These are phyloP conservation scores for Metacarcinus magister DNA, from an alignment of 2,888 invertebrate species.

Conservation along the genomic window DNA sequence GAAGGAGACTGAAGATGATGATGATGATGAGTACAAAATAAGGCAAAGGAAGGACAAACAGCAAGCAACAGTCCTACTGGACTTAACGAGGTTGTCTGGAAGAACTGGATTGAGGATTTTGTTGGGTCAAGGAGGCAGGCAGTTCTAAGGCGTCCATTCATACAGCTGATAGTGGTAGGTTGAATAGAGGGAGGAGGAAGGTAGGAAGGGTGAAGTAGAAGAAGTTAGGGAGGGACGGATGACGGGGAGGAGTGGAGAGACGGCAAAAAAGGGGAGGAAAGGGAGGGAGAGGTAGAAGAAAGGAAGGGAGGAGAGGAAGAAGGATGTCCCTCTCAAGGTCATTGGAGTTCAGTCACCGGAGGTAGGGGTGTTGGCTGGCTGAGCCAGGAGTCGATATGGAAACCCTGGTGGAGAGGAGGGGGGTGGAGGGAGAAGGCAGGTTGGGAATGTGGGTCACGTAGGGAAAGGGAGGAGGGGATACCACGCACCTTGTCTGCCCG, in stretches of 20 bases:
- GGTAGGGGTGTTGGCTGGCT: neutral
- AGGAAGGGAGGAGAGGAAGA: neutral
- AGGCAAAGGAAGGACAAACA: no score
- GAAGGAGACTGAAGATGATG: no score
- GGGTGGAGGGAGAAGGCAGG: neutral
- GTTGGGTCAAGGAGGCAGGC: neutral
- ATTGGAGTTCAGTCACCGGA: neutral
- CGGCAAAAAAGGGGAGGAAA: neutral
- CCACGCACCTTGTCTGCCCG: neutral
- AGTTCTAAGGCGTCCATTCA: no score
- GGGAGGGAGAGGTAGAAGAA: neutral
- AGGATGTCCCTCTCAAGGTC: neutral
- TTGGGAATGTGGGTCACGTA: neutral
- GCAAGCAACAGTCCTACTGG: no score
- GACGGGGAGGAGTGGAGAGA: neutral
- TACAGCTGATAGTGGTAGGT: no score
- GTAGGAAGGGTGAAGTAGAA: neutral
- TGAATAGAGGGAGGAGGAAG: neutral
- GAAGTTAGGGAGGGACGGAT: neutral
- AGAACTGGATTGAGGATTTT: neutral
- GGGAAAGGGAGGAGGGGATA: neutral
- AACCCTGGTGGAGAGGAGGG: neutral
- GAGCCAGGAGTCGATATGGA: no score
- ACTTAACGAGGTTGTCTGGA: no score
- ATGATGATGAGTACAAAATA: no score